phyloP scores from a whole-genome alignment of 2,113 vertebrate genomes.

The Phyllostomus discolor region DNA sequence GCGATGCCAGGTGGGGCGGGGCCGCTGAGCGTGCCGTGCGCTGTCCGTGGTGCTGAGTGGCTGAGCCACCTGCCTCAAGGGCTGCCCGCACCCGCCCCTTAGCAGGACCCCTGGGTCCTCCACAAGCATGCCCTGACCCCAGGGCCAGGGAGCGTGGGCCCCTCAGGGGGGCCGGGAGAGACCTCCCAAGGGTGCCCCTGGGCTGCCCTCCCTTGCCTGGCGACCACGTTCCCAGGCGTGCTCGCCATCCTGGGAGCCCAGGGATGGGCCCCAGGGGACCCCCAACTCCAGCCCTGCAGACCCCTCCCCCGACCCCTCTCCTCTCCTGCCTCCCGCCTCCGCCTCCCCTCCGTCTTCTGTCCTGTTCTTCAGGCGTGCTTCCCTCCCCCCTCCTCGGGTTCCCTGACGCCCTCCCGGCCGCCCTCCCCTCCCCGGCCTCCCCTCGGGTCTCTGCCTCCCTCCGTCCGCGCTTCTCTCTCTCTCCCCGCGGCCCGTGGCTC shows the following conservation, averaged over 20 bases:
- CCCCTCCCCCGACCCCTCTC: rapidly evolving
- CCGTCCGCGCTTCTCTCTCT: background rate
- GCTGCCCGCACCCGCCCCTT: rapidly evolving
- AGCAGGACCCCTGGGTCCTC: background rate
- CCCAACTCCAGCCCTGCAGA: rapidly evolving
- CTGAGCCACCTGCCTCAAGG: no score
- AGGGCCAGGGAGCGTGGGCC: background rate
- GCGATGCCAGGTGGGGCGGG: no score
- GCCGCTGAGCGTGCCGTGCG: background rate
- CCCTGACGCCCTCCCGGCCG: no score
- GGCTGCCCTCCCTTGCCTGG: no score
- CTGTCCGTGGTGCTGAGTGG: background rate
- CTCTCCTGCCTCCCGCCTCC: rapidly evolving
- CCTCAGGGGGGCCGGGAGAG: background rate
- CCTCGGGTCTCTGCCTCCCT: background rate
- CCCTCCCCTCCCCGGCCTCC: rapidly evolving
- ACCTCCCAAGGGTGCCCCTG: background rate
- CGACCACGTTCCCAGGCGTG: background rate
- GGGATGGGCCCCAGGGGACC: background rate
- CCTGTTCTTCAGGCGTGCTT: rapidly evolving
- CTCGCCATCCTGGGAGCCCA: background rate
- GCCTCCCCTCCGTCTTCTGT: background rate
- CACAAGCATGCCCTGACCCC: background rate
- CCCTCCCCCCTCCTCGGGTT: no score
- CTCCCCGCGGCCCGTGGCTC: background rate